Evolutionary conservation across 92 coral and sea anemone genomes (phyloP).

Genomic region (Siderastrea radians): DNA sequence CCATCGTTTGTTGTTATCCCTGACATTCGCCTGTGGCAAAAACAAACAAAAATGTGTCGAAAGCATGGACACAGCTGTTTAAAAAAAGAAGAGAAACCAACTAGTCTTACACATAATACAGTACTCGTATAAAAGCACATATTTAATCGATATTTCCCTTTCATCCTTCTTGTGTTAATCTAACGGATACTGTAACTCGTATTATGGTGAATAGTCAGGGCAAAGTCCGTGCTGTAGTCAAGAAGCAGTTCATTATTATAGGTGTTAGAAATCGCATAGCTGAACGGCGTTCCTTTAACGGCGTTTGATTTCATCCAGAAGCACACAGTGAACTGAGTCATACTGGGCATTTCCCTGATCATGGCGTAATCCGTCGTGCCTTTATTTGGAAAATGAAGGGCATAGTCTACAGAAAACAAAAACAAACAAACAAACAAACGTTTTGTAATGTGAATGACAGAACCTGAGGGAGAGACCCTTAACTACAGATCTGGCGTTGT

Average conservation of each 20-base stretch:
- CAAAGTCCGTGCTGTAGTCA: not conserved
- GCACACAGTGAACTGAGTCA: conserved; percentile 15
- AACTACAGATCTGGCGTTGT: too few relatives aligned
- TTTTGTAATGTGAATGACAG: too few relatives aligned
- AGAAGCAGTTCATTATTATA: not conserved
- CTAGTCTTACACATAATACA: too few relatives aligned
- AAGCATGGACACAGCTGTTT: not conserved
- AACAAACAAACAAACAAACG: too few relatives aligned
- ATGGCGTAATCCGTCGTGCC: conserved; percentile 7
- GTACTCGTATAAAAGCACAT: too few relatives aligned
- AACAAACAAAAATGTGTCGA: not conserved
- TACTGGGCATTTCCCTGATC: conserved; percentile 22
- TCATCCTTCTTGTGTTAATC: not conserved
- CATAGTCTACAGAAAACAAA: too few relatives aligned
- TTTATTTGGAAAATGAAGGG: conserved; percentile 22
- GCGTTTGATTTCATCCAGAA: conserved; percentile 36
- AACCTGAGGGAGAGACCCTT: too few relatives aligned
- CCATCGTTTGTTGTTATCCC: conserved; percentile 79
- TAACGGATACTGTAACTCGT: not conserved
- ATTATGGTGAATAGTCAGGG: not conserved
- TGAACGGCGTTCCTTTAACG: not conserved
- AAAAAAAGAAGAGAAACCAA: not conserved
- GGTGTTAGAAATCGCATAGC: conserved; percentile 2
- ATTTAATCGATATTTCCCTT: too few relatives aligned
- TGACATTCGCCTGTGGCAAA: too few relatives aligned